phyloP scores from a whole-genome alignment of 1,140 invertebrate species.

The Drosophila lacertosa region DNA sequence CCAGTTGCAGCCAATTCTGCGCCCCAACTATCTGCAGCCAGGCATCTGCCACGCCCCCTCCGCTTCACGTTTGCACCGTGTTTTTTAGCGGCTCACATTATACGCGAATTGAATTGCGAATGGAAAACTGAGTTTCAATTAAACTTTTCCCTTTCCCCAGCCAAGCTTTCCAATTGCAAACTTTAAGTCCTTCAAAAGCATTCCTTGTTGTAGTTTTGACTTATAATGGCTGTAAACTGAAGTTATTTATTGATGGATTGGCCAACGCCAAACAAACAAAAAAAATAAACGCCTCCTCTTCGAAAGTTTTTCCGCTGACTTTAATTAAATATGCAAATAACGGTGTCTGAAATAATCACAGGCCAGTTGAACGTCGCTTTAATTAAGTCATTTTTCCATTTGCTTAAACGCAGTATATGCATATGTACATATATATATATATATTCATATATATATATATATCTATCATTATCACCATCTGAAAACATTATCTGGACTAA shows the following conservation, averaged over 20 bases:
- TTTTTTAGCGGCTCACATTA: slow-evolving; percentile 13
- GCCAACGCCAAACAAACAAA: background rate
- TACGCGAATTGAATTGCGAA: slow-evolving; percentile 40
- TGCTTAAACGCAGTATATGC: background rate
- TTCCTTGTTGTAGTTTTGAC: slow-evolving; percentile 3
- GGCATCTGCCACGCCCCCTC: slow-evolving; percentile 17
- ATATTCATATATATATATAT: slow-evolving; percentile 5
- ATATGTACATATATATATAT: background rate
- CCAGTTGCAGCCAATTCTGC: slow-evolving; percentile 11
- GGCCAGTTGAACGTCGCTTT: background rate
- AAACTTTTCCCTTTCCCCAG: slow-evolving; percentile 59
- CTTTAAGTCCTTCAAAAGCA: slow-evolving; percentile 20
- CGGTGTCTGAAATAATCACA: background rate
- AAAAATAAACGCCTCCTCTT: background rate
- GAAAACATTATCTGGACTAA: slow-evolving; percentile 43
- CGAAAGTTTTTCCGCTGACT: background rate
- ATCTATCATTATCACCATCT: slow-evolving; percentile 43
- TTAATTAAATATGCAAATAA: slow-evolving; percentile 18
- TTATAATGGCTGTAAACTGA: slow-evolving; percentile 21
- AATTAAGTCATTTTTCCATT: slow-evolving; percentile 2
- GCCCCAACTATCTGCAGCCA: slow-evolving; percentile 19
- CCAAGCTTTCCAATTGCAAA: slow-evolving; percentile 53
- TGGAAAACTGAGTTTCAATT: slow-evolving; percentile 64
- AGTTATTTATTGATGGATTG: slow-evolving; percentile 15
- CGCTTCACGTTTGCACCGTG: background rate